A percentile compares a stretch with the other conserved stretches of the same genome.
These are phyloP conservation scores for Choreutis nemorana DNA, from an alignment of 2,888 invertebrate species.

Conservation along the genomic window DNA sequence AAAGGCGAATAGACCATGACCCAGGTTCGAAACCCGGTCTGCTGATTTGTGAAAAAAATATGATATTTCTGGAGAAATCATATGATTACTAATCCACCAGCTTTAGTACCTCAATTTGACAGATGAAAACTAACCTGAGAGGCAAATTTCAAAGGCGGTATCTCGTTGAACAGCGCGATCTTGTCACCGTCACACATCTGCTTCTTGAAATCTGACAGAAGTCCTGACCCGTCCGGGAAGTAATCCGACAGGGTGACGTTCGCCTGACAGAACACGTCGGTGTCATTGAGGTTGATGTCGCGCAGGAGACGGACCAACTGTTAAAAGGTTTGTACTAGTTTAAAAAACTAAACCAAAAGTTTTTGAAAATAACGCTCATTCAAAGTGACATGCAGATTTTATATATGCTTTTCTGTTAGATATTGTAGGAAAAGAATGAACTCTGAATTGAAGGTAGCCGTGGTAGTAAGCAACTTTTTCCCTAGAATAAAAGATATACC, in stretches of 20 bases:
- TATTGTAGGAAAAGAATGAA: too few relatives aligned
- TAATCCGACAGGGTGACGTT: constrained; percentile 41
- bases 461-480: too few relatives aligned
- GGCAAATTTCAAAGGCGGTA: constrained; percentile 40
- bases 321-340: constrained; percentile 2
- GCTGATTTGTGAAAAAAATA: too few relatives aligned
- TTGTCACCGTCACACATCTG: constrained; percentile 27
- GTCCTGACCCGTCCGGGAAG: constrained; percentile 36
- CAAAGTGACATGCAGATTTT: too few relatives aligned
- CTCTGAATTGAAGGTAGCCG: too few relatives aligned
- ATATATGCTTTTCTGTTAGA: too few relatives aligned
- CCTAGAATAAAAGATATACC: too few relatives aligned
- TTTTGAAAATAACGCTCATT: too few relatives aligned
- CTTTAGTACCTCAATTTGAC: background rate
- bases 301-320: constrained; percentile 49
- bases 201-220: constrained; percentile 25
- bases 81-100: background rate
- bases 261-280: constrained; percentile 31
- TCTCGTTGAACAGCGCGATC: constrained; percentile 26
- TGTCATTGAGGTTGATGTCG: constrained; percentile 39
- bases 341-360: background rate
- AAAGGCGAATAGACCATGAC: too few relatives aligned
- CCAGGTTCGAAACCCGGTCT: too few relatives aligned
- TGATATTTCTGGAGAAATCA: too few relatives aligned
- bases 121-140: constrained; percentile 31